Base-by-base conservation (phyloP, 2,888 invertebrate genomes). In the Agrypnus murinus region DNA sequence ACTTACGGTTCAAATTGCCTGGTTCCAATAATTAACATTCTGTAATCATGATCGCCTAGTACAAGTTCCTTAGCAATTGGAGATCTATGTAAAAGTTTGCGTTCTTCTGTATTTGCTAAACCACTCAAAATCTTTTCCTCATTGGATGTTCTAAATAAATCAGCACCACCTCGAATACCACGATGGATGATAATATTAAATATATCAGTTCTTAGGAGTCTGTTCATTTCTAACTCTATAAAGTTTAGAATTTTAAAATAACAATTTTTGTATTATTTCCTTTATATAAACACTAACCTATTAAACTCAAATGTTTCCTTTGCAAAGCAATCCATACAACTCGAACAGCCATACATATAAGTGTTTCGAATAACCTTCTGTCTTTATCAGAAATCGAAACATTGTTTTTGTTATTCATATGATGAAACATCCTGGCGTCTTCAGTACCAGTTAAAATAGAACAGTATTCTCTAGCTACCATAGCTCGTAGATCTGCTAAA, bases 251-350 rank as follows among this genome's bases (percentile, higher is more conserved):
- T n/a, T n/a, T n/a, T n/a, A 8, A 69, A 32, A 65, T 64, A n/a
- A 43, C 19, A 7, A 6, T 55, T 50, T 46, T 50, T 10, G 12
- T 34, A 31, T 53, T 4, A n/a, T 48, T 25, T 48, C 9, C n/a
- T n/a, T 25, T 25, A 5, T 25, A 3, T 25, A 3, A 25, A 2
- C 9, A 46, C 17, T n/a, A 81, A 91, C 91, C 91, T 77, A 92
- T 91, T 77, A 90, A 85, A 78, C 87, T 86, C 76, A 89, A 88
- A 74, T 88, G 82, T 80, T 87, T 90, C 58, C 91, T 86, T 63
- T 89, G 87, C 43, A 92, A 82, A 17, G 91, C 90, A 73, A 91
- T 86, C 91, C 91, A 92, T 36, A 90, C 88, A 53, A 92, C 88
- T 78, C 90, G 88, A 48, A 89, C 87, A 55, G 89, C 86, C 82